Base-by-base conservation (phyloP, 1,140 invertebrate species). In the Dufourea novaeangliae region DNA sequence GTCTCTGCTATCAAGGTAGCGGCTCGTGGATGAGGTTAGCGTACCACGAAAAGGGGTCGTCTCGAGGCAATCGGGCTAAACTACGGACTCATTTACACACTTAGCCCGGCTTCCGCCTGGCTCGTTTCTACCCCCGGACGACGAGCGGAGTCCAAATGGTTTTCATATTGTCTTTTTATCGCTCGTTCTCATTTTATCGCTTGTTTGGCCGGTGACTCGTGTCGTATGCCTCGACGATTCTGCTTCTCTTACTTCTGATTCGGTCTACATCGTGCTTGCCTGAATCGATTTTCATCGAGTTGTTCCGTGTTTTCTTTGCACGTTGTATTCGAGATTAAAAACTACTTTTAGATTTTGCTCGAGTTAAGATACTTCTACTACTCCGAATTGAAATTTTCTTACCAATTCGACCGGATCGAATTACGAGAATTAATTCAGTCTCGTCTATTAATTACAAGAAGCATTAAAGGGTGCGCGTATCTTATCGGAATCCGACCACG, bases 111-210 rank as follows among this genome's bases (percentile, higher is more conserved):
- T 88, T 88, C 85, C 83, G 83, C 83, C 80, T 78, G 66, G 79
- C 78, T 84, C 82, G 79, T 85, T 86, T 84, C 79, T 79, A 83
- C 81, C 79, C n/a, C 80, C 81, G 57, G 64, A 54, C 68, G 64
- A 27, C 75, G 72, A 62, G 22, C 77, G 75, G n/a, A 82, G 79
- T 86, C 79, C 84, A 86, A 92, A 92, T 91, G 88, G 90, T 91
- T 92, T 91, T 91, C 90, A 92, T 92, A 92, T 91, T 92, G 90
- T 92, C 91, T 92, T 92, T 92, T 92, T 92, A 92, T 87, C 91
- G 91, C 90, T 91, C 91, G 88, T 92, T 92, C 89, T 91, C 90
- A 88, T 92, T 93, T 92, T 93, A 92, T 91, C 84, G 91, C 90
- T 92, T 92, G 90, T 92, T 92, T 92, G 86, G 88, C 79, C 79